Conservation (phyloP, 2,797 vertebrate species). For the Alfaro cultratus region DNA sequence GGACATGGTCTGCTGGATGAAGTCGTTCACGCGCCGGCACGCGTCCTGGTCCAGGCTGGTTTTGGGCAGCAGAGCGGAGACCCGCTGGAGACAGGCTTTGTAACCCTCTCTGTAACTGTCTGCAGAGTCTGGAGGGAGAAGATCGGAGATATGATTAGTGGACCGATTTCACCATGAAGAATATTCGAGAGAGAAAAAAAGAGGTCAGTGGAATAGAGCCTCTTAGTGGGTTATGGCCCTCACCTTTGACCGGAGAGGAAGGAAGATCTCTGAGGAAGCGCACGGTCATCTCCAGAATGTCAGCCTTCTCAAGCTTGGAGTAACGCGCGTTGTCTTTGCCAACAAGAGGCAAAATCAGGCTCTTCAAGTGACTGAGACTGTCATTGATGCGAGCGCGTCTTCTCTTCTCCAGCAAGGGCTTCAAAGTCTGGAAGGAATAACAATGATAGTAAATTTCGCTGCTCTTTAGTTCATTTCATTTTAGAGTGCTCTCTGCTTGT, state of each 20-base stretch:
- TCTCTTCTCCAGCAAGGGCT: conserved; percentile 85
- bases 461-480: not conserved
- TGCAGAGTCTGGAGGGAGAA: conserved; percentile 55
- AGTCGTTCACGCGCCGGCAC: conserved; percentile 76
- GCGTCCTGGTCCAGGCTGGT: conserved; percentile 74
- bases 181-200: too few relatives aligned
- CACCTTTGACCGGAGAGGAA: conserved; percentile 72
- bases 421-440: conserved; percentile 78
- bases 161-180: not conserved
- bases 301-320: conserved; percentile 91
- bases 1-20: conserved; percentile 75
- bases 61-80: conserved; percentile 80
- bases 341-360: conserved; percentile 86
- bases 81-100: conserved; percentile 83
- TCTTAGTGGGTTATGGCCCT: conserved; percentile 27
- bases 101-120: conserved; percentile 86
- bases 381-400: conserved; percentile 89
- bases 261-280: conserved; percentile 86
- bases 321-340: conserved; percentile 85
- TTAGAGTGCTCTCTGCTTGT: not conserved
- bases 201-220: not conserved
- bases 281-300: conserved; percentile 91
- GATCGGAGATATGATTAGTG: conserved; percentile 23
- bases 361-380: conserved; percentile 86
- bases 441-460: conserved; percentile 26